Evolutionary conservation across 1,140 invertebrate genomes (phyloP).

Genomic region (Drosophila elegans): DNA sequence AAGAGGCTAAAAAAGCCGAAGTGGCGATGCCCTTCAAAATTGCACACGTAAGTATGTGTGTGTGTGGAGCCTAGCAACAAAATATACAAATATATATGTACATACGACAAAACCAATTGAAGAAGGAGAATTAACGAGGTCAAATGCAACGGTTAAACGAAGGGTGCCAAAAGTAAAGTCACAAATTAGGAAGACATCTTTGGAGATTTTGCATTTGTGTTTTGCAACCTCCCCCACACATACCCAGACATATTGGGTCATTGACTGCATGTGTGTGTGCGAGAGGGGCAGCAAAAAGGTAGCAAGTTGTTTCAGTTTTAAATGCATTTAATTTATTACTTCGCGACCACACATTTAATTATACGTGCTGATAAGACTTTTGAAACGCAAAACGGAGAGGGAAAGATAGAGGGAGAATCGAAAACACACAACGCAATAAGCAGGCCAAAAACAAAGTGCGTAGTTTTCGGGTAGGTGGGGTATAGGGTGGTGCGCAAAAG

Average conservation of each 20-base stretch:
- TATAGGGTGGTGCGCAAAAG: conserved; percentile 19
- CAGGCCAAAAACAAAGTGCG: conserved; percentile 72
- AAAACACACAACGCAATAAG: conserved; percentile 69
- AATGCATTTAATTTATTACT: conserved; percentile 33
- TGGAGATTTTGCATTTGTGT: conserved; percentile 18
- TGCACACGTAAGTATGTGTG: conserved; percentile 11
- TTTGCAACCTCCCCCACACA: conserved; percentile 15
- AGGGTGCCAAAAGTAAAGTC: conserved; percentile 29
- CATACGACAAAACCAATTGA: conserved; percentile 17
- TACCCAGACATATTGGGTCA: conserved; percentile 38
- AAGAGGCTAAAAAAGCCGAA: conserved; percentile 26
- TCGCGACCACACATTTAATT: conserved; percentile 24
- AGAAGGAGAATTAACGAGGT: conserved; percentile 37
- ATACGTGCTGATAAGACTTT: conserved; percentile 68
- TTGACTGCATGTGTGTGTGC: conserved; percentile 44
- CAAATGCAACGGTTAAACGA: conserved; percentile 32
- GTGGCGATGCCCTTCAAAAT: conserved; percentile 47
- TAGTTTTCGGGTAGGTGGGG: conserved; percentile 53
- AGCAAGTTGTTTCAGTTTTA: conserved; percentile 16
- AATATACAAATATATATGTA: conserved; percentile 8
- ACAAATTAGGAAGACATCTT: conserved; percentile 42
- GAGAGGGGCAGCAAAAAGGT: conserved; percentile 11
- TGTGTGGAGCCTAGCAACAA: conserved; percentile 39
- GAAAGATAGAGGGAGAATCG: conserved; percentile 31
- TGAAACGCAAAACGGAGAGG: conserved; percentile 70